Evolutionary conservation across 2,113 vertebrate genomes (phyloP).

Genomic region (Pelvicachromis taeniatus): DNA sequence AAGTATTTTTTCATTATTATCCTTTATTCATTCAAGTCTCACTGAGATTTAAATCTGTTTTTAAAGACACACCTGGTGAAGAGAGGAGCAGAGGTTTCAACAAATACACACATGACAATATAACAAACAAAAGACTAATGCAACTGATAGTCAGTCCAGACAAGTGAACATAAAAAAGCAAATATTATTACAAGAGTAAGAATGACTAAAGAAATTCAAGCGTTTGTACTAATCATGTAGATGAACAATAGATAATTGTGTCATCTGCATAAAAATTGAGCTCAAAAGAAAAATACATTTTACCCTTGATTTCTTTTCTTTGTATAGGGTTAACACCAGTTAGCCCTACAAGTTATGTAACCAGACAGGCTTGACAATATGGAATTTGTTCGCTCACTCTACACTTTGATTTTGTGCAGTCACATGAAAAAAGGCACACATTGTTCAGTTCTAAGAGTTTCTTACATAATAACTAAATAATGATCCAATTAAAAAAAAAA

Average conservation of each 20-base stretch:
- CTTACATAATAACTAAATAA: background rate
- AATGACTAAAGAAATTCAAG: background rate
- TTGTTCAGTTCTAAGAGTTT: background rate
- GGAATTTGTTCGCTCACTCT: background rate
- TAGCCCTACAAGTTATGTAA: background rate
- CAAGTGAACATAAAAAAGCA: background rate
- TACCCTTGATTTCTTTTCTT: background rate
- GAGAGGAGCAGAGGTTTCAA: background rate
- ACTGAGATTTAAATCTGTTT: background rate
- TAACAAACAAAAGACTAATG: background rate
- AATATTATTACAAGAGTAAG: background rate
- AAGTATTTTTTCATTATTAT: background rate
- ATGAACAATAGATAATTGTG: background rate
- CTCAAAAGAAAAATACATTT: background rate
- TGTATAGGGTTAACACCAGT: background rate
- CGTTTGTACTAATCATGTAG: background rate
- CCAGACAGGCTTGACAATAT: background rate
- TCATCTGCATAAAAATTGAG: background rate
- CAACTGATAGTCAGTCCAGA: background rate
- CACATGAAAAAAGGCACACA: background rate
- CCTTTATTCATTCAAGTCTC: background rate
- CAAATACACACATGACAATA: background rate
- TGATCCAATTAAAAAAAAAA: background rate
- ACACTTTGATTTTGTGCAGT: background rate
- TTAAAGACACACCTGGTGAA: background rate